Evolutionary conservation across 2,797 vertebrate species (phyloP).

Genomic region (Astyanax mexicanus): DNA sequence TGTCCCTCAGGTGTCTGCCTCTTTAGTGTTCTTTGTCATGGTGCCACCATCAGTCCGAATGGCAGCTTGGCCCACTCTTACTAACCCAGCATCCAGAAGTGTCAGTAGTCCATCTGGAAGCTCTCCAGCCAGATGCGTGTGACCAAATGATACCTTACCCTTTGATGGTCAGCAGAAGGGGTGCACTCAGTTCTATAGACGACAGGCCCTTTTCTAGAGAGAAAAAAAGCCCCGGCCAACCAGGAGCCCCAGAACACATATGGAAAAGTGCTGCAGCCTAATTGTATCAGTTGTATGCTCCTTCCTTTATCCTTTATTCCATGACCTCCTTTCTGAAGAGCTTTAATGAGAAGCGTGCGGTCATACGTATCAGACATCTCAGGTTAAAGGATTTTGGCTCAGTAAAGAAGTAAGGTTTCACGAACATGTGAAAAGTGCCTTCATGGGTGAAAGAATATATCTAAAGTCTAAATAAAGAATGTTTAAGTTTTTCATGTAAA

Average conservation of each 20-base stretch:
- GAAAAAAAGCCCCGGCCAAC: conserved; percentile 43
- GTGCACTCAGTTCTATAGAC: conserved; percentile 16
- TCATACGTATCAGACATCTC: not conserved
- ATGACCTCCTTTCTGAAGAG: conserved; percentile 1
- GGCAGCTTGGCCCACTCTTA: conserved; percentile 36
- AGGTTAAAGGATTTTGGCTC: not conserved
- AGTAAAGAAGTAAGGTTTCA: too few species aligned
- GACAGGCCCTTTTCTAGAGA: conserved; percentile 20
- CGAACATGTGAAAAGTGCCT: too few species aligned
- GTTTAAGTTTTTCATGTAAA: too few species aligned
- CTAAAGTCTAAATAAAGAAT: too few species aligned
- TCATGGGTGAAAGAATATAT: too few species aligned
- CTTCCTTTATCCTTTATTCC: conserved; percentile 4
- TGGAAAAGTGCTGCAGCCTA: conserved; percentile 49
- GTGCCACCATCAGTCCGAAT: conserved; percentile 32
- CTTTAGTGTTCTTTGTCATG: conserved; percentile 40
- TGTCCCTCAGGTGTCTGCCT: conserved; percentile 56
- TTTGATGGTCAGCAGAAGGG: conserved; percentile 16
- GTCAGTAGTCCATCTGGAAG: conserved; percentile 32
- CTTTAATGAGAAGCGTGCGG: not conserved
- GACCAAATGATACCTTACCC: conserved; percentile 27
- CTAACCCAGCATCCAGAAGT: conserved; percentile 20
- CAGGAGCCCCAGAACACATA: conserved; percentile 24
- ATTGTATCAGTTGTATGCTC: not conserved
- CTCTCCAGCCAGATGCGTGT: conserved; percentile 38